phyloP scores from a whole-genome alignment of 2,888 invertebrate genomes.

The Conomelus anceps region DNA sequence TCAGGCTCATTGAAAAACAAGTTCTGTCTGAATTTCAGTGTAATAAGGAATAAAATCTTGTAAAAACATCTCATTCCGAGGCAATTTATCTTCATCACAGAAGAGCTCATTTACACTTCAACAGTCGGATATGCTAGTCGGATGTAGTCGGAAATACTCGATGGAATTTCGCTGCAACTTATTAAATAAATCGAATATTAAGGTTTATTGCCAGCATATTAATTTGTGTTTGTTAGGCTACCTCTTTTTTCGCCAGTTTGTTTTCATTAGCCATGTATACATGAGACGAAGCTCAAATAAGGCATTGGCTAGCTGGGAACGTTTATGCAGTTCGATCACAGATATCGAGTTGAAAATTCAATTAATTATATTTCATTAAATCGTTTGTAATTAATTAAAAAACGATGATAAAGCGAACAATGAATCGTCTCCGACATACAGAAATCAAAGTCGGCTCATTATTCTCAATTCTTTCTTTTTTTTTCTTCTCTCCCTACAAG shows the following conservation, averaged over 20 bases:
- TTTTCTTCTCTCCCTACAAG: not conserved
- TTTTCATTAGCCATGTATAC: not conserved
- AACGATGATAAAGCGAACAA: not conserved
- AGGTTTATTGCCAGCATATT: not conserved
- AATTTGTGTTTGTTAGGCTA: not conserved
- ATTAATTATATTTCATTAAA: not conserved
- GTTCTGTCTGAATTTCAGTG: not conserved
- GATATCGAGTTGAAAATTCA: not conserved
- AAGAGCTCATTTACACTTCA: not conserved
- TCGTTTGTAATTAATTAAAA: not conserved
- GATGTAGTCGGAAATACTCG: not conserved
- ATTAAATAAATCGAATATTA: not conserved
- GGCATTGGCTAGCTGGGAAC: not conserved
- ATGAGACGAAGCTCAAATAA: not conserved
- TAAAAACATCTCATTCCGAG: not conserved
- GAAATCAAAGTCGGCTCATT: not conserved
- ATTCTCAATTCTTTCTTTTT: not conserved
- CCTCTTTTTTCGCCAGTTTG: not conserved
- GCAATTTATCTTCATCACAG: not conserved
- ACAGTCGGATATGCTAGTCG: not conserved
- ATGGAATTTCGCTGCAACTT: not conserved
- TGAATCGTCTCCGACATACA: not conserved
- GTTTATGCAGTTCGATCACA: not conserved
- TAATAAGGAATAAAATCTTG: not conserved
- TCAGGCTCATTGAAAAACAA: not conserved